Conservation (phyloP, 2,888 invertebrate genomes). For the Xestia ashworthii region DNA sequence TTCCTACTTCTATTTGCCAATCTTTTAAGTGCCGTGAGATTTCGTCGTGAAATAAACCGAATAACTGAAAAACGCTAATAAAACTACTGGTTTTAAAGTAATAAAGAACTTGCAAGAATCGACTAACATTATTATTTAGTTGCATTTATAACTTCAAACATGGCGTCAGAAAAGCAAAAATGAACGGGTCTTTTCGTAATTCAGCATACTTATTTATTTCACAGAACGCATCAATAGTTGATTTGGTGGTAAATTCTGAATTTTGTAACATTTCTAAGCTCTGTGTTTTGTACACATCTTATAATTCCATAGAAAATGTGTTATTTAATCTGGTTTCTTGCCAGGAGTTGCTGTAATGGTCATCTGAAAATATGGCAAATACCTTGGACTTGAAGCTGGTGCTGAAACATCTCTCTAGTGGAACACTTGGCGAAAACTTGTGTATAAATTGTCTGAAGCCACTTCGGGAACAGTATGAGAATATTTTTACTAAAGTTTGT, state of each 20-base stretch:
- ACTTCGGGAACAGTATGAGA: constrained; percentile 75
- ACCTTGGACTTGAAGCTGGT: constrained; percentile 77
- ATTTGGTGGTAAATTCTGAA: constrained; percentile 77
- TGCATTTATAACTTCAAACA: constrained; percentile 22
- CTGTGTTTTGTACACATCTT: neutral
- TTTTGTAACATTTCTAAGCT: constrained; percentile 1
- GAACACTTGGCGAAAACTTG: constrained; percentile 78
- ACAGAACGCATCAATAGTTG: constrained; percentile 69
- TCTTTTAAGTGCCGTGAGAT: neutral
- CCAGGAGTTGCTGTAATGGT: constrained; percentile 50
- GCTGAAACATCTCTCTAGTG: constrained; percentile 82
- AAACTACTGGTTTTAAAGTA: neutral
- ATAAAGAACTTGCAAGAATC: constrained; percentile 26
- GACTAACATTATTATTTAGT: constrained; percentile 3
- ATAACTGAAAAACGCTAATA: neutral
- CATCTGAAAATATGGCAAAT: constrained; percentile 73
- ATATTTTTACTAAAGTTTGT: constrained; percentile 82
- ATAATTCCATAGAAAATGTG: constrained; percentile 35
- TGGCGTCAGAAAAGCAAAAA: constrained; percentile 55
- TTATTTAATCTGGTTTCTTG: constrained; percentile 45
- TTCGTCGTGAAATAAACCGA: neutral
- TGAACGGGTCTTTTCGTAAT: constrained; percentile 67
- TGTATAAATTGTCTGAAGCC: constrained; percentile 82
- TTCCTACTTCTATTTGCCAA: neutral
- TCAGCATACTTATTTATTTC: constrained; percentile 33